Percentiles rank a stretch among this genome's conserved stretches.
Evolutionary conservation across 2,797 vertebrate genomes (phyloP).

Genomic region (Eulemur coronatus): DNA sequence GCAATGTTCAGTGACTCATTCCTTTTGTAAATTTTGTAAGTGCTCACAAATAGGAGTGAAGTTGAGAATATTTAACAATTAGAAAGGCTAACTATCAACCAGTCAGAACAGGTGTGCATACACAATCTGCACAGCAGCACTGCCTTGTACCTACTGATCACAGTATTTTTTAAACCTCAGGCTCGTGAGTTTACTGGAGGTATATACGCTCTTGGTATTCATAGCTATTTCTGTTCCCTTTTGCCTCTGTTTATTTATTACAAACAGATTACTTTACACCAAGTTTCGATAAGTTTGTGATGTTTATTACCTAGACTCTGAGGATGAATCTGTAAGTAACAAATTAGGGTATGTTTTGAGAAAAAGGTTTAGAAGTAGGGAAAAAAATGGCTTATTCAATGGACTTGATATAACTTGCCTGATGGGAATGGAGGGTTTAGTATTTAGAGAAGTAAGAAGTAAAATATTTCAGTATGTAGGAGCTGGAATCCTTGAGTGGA

Average conservation of each 20-base stretch:
- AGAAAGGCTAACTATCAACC: neutral
- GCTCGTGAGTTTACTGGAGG: neutral
- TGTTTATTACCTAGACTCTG: neutral
- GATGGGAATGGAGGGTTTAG: neutral
- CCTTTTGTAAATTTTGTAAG: neutral
- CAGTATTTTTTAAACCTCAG: neutral
- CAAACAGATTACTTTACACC: neutral
- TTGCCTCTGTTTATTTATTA: neutral
- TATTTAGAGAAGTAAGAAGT: neutral
- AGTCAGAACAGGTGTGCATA: neutral
- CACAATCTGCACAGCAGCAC: neutral
- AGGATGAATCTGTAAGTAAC: neutral
- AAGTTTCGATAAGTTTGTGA: neutral
- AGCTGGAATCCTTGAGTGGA: neutral
- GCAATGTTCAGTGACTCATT: neutral
- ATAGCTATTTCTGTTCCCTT: neutral
- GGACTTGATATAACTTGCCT: neutral
- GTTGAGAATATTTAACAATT: neutral
- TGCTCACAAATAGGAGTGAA: neutral
- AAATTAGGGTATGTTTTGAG: neutral
- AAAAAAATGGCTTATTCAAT: neutral
- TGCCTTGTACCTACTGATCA: neutral
- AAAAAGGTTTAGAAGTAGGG: neutral
- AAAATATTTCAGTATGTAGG: neutral
- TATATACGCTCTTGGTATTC: neutral